phyloP scores from a whole-genome alignment of 2,113 vertebrate species.

The Psammodynastes pulverulentus region DNA sequence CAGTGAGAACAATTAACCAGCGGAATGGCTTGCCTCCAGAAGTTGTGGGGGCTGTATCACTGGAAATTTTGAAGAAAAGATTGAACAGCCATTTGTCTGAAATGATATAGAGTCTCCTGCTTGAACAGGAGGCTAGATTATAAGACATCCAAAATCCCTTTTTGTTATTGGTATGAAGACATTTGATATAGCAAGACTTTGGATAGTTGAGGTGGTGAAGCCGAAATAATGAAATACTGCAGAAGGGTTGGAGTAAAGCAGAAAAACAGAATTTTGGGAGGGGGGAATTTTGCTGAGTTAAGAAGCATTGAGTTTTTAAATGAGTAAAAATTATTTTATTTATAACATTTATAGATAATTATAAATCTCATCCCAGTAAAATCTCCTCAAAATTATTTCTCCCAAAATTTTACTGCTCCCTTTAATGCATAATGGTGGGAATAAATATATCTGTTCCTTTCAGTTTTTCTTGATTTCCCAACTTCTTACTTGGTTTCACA shows the following conservation, averaged over 20 bases:
- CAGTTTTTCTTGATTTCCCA: background rate
- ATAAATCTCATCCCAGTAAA: background rate
- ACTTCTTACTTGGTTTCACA: background rate
- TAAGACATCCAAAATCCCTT: too few species aligned
- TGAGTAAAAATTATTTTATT: background rate
- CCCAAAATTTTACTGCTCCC: background rate
- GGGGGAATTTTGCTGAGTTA: background rate
- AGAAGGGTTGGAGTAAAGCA: background rate
- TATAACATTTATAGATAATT: background rate
- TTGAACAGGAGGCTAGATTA: too few species aligned
- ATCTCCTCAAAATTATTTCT: background rate
- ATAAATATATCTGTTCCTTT: background rate
- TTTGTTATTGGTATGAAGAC: background rate
- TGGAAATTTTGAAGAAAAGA: background rate
- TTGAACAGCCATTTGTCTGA: background rate
- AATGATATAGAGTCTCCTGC: background rate
- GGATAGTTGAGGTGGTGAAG: background rate
- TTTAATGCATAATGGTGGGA: background rate
- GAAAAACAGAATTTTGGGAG: background rate
- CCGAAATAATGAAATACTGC: background rate
- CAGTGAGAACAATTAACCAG: background rate
- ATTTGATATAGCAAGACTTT: background rate
- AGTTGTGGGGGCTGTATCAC: too few species aligned
- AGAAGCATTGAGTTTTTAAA: background rate
- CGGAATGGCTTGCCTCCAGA: too few species aligned